Conservation (phyloP, 30 jellyfish, hydroid and myxozoan genomes). For the Morbakka virulenta region DNA sequence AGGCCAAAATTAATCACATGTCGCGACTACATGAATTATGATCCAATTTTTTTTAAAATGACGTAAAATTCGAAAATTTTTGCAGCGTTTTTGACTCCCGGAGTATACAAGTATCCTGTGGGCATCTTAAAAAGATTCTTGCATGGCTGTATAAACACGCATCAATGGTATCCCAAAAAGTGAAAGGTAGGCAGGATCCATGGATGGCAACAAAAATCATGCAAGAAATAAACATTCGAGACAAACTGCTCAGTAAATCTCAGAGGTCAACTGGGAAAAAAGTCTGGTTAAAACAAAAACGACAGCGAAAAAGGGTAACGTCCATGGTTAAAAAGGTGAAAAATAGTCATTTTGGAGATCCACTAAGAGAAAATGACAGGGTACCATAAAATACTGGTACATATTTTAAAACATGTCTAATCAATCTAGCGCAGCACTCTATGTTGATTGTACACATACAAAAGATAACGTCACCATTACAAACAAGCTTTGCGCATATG, state of each 20-base stretch:
- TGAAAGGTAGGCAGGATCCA: background rate
- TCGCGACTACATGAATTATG: background rate
- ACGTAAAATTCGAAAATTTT: background rate
- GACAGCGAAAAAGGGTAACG: background rate
- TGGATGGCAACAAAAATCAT: background rate
- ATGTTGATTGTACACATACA: too few relatives aligned
- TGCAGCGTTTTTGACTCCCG: background rate
- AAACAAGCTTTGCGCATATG: too few relatives aligned
- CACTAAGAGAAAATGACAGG: too few relatives aligned
- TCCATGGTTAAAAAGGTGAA: too few relatives aligned
- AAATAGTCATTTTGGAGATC: too few relatives aligned
- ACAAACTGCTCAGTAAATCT: background rate
- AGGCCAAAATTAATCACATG: background rate
- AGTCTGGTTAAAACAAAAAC: background rate
- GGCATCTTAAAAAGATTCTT: background rate
- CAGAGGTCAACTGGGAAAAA: background rate
- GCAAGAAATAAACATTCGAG: background rate
- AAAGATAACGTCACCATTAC: too few relatives aligned
- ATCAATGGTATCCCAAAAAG: background rate
- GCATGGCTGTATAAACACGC: background rate
- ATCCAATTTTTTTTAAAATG: background rate
- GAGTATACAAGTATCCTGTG: background rate
- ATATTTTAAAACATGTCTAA: too few relatives aligned
- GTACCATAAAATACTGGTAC: too few relatives aligned
- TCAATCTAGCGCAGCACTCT: too few relatives aligned